Evolutionary conservation across 1,140 invertebrate species (phyloP), one percentile per base, ranked within the genome.

Genomic region (Anadara kagoshimensis): DNA sequence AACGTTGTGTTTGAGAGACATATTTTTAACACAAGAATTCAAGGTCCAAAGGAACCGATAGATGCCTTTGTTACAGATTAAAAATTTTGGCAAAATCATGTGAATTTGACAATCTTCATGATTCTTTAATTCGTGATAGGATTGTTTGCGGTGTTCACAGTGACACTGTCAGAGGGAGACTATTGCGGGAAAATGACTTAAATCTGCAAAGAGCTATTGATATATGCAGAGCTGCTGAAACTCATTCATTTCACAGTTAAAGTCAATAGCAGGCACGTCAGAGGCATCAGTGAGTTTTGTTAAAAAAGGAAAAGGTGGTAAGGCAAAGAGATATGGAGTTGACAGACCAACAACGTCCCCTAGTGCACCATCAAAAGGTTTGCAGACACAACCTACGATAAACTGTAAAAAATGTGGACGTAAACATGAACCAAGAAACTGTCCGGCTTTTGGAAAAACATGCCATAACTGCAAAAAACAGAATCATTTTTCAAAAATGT

Each of bases 111-210:
- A 22, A 59, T 7, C 49, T 79, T 43, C 29, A 69, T 29, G 79
- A 80, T 47, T 58, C 69, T 8, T 18, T 78, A 4, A 59, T 78
- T 7, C 29, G 61, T 14, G 69, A 80, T 44, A 22, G 54, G 36
- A 75, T 80, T 29, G 76, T 80, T n/a, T 65, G 75, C 24, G 73
- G 79, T 4, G 54, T 73, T 14, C 14, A 26, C 22, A 61, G 49
- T 41, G 44, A 62, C 11, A 56, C 36, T 43, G 57, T 63, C 5
- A 29, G 69, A 24, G 44, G 51, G n/a, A 56, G 61, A 24, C 69
- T 71, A 26, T 49, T 71, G 36, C 54, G 59, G 11, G 51, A 57
- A 45, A 22, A 20, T 20, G 51, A 63, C 14, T 36, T 71, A 7
- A 71, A 49, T 45, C 24, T 71, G 26, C 22, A 63, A 22, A 57